A percentile compares a stretch with the other conserved stretches of the same genome.
phyloP scores from a whole-genome alignment of 2,113 vertebrate species.

The Anas platyrhynchos region DNA sequence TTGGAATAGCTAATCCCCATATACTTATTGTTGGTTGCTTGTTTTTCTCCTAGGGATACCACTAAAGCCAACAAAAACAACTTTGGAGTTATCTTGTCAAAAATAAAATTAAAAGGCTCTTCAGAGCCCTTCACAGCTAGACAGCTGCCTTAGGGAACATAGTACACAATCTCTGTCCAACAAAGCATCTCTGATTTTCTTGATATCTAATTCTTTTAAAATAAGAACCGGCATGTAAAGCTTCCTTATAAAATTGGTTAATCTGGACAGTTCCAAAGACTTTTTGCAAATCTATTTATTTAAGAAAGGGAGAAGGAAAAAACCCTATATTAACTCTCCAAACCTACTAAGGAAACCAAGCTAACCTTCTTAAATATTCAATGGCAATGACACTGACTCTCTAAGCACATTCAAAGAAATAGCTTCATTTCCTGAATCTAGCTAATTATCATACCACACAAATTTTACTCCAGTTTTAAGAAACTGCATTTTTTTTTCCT shows the following conservation, averaged over 20 bases:
- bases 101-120: not conserved
- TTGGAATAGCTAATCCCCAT: not conserved
- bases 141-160: not conserved
- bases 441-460: not conserved
- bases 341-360: not conserved
- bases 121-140: not conserved
- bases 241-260: not conserved
- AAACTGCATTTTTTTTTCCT: not conserved
- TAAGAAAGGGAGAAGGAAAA: not conserved
- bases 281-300: not conserved
- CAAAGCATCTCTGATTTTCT: not conserved
- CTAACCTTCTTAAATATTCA: not conserved
- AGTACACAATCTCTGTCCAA: not conserved
- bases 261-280: not conserved
- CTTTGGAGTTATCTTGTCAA: not conserved
- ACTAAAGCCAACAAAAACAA: not conserved
- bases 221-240: not conserved
- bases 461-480: not conserved
- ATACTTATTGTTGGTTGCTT: not conserved
- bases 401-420: not conserved
- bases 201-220: not conserved
- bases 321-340: not conserved
- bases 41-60: not conserved
- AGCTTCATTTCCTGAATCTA: not conserved
- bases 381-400: not conserved